Base-by-base conservation (phyloP, 1,140 invertebrate genomes). In the Andrena cerasifolii region DNA sequence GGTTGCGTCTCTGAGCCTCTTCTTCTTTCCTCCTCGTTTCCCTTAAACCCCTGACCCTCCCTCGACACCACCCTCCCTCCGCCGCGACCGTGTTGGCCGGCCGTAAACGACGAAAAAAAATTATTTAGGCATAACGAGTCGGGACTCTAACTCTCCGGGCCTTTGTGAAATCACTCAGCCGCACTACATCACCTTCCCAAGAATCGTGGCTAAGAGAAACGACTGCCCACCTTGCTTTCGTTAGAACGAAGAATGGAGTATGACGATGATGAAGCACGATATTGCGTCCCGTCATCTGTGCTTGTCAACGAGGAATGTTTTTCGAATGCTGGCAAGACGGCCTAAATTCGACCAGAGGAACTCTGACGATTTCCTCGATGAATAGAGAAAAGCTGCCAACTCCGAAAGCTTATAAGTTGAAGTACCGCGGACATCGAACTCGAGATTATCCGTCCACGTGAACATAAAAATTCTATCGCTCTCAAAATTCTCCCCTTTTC, bases 101-200 rank as follows among this genome's bases (percentile, higher is more conserved):
- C 28, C 31, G 33, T n/a, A 47, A 59, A 79, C 66, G 76, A 80
- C 71, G 40, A 80, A 80, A 79, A n/a, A 78, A 83, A 85, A 82
- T 85, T 79, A 82, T 85, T 85, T 86, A 81, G 61, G 79, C 83
- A 85, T 84, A 84, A 85, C 84, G 82, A 85, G 66, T 68, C 83
- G 71, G 54, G 81, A 83, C 70, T 79, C 76, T 81, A 79, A 82
- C 80, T 82, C 79, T 68, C 71, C 45, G 51, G 58, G 28, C 83
- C 59, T 85, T 86, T 84, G 70, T 84, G 70, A 79, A 83, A 84
- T 84, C 80, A 80, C 61, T 84, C 83, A 62, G 78, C 74, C 72
- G 82, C 67, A 84, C 78, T 84, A 84, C 79, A 84, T 84, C 82
- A 84, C 72, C 77, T 67, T 16, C 45, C 45, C 45, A 56, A 45